phyloP scores from a whole-genome alignment of 2,797 vertebrate species.

The Trachops cirrhosus region DNA sequence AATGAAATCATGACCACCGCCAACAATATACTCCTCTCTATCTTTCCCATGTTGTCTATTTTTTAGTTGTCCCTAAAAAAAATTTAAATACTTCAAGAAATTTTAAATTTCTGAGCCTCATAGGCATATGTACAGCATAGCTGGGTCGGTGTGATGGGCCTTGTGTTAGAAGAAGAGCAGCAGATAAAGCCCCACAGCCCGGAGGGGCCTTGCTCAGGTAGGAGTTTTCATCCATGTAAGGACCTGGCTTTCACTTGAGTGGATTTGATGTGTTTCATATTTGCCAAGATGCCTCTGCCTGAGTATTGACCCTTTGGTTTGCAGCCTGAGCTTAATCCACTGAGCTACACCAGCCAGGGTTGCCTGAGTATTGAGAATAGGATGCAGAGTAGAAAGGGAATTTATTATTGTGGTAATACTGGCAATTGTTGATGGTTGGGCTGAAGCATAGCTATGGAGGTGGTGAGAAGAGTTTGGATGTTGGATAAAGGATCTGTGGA shows the following conservation, averaged over 20 bases:
- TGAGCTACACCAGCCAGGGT: no score
- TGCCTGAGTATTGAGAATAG: neutral
- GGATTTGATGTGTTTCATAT: neutral
- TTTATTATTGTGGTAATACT: neutral
- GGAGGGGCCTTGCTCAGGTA: neutral
- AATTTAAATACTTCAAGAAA: neutral
- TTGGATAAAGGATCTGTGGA: neutral
- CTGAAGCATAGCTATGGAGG: neutral
- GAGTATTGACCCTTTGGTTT: no score
- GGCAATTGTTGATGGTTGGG: neutral
- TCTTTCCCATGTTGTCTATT: neutral
- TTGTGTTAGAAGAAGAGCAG: neutral
- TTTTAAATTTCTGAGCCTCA: neutral
- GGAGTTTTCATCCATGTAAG: neutral
- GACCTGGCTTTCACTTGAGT: neutral
- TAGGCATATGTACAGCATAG: fast-evolving
- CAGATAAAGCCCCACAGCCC: no score
- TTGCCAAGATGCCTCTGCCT: neutral
- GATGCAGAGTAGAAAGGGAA: neutral
- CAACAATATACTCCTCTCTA: neutral
- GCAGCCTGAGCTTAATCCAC: no score
- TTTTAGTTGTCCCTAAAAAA: neutral
- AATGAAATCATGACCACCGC: neutral
- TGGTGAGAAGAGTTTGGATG: neutral
- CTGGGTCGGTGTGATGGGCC: neutral